Evolutionary conservation across 2,113 vertebrate species (phyloP).

Genomic region (Thinocorus orbignyianus): DNA sequence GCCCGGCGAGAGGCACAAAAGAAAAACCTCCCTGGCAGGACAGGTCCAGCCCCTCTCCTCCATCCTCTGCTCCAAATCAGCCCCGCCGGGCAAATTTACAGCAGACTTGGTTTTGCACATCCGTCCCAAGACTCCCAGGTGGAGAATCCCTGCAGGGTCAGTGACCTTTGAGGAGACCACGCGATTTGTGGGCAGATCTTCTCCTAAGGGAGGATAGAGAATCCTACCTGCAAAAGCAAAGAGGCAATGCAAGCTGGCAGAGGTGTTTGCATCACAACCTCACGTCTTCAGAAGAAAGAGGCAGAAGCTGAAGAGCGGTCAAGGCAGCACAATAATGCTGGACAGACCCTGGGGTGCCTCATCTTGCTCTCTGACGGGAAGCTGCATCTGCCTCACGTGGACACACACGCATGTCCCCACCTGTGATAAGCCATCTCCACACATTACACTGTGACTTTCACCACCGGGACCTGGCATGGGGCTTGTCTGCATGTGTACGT

Average conservation of each 20-base stretch:
- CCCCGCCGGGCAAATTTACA: neutral
- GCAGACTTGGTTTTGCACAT: neutral
- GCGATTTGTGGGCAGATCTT: neutral
- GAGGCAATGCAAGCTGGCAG: neutral
- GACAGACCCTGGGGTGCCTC: neutral
- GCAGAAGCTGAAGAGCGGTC: neutral
- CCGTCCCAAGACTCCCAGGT: accelerated
- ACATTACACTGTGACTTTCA: neutral
- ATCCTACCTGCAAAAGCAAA: neutral
- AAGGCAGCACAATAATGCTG: neutral
- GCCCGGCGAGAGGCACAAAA: neutral
- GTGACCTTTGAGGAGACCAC: neutral
- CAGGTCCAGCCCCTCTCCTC: accelerated
- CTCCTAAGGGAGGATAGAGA: neutral
- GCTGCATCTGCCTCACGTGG: neutral
- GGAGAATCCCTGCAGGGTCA: neutral
- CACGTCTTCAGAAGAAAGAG: accelerated
- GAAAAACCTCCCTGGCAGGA: neutral
- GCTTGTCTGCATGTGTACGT: neutral
- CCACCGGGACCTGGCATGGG: neutral
- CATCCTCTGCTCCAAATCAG: neutral
- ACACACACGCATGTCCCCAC: neutral
- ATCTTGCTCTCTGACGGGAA: neutral
- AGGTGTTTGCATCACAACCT: neutral
- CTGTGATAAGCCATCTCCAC: neutral